Conservation (phyloP, 2,113 vertebrate genomes). For the Myrmophylax atrothorax region DNA sequence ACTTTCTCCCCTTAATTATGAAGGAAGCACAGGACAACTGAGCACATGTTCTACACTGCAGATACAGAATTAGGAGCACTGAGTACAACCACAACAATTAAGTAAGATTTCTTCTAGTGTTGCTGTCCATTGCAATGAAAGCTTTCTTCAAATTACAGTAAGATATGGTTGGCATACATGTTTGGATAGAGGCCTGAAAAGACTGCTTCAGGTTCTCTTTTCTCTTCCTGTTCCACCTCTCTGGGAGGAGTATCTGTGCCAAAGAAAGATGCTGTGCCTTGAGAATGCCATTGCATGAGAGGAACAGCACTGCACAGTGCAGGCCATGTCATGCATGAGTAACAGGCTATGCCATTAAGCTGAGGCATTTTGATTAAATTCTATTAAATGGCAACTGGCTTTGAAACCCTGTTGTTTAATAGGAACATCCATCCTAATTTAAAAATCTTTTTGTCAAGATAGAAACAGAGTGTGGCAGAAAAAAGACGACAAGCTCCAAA, state of each 20-base stretch:
- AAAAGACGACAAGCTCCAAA: background rate
- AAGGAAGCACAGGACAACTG: background rate
- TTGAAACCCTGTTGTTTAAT: background rate
- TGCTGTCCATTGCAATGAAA: background rate
- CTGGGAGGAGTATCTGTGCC: background rate
- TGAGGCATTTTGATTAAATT: background rate
- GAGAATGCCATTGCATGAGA: background rate
- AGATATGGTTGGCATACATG: background rate
- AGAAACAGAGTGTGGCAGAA: background rate
- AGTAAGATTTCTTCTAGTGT: background rate
- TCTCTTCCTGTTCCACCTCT: background rate
- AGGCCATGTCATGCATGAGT: fast-evolving
- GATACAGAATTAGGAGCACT: background rate
- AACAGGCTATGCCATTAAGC: background rate
- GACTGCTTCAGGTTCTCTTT: background rate
- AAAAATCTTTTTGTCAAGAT: background rate
- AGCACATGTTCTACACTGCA: background rate
- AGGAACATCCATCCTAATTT: background rate
- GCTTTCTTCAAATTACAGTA: background rate
- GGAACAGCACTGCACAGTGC: background rate
- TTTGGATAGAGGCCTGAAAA: background rate
- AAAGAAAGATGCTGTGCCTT: background rate
- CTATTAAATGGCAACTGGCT: background rate
- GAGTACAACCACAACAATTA: background rate
- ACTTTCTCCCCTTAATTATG: background rate